Evolutionary conservation across 2,797 vertebrate species (phyloP), one percentile per base, ranked within the genome.

Genomic region (Diplodus sargus): DNA sequence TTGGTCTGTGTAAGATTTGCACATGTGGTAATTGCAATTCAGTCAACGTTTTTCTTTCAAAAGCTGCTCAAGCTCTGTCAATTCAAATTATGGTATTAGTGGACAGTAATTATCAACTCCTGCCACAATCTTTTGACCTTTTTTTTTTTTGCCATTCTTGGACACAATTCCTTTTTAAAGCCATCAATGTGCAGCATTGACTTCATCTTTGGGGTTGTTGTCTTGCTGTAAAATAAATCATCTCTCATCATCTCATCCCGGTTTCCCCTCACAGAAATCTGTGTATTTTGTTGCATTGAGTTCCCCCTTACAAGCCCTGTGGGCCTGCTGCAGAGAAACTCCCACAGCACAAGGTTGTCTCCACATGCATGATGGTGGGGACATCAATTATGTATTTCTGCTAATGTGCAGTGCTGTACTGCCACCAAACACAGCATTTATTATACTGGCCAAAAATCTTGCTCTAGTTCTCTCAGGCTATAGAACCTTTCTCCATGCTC

Each of bases 171-270:
- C 52, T 67, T 2, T 58, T 63, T 69, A 23, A 71, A 64, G 23
- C 4, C 17, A 65, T 20, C 4, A 25, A 14, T 66, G 49, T 47
- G 43, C 20, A 64, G 23, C 0, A 12, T 18, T 52, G 34, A 54
- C 16, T 2, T 54, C 23, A 51, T 76, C 28, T 64, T 61, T 52
- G 30, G 9, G 12, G 2, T 76, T 67, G 28, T 60, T 70, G 34
- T 76, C 34, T 60, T 61, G 6, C 25, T 64, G 14, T 42, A 17
- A 68, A 81, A 63, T 74, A 56, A 65, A 53, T 45, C 10, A 56
- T 43, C 28, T 73, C 45, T 34, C 47, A 13, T 48, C n/a, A 16
- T 25, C 8, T 48, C 15, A 14, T 25, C 5, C 48, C 39, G 13
- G 48, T 12, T 75, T 79, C 69, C 45, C 3, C 47, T 52, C n/a